Percentiles rank a stretch among this genome's conserved stretches.
phyloP scores from a whole-genome alignment of 2,797 vertebrate genomes.

The Sorex maritimensis region DNA sequence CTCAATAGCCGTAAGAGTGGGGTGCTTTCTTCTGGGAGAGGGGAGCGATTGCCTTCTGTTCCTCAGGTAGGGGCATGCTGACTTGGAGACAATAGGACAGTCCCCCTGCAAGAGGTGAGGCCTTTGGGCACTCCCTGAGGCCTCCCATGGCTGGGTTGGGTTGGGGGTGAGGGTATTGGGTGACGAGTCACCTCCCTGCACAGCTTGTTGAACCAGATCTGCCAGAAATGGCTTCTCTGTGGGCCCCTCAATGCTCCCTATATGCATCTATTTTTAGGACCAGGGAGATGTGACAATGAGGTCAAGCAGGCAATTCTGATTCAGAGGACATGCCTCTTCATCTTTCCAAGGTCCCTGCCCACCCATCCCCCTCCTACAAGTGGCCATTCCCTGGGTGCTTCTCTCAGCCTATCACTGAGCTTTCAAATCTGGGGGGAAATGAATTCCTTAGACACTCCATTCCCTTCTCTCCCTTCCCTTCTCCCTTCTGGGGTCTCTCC shows the following conservation, averaged over 20 bases:
- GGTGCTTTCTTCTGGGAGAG: background rate
- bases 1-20: background rate
- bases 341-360: background rate
- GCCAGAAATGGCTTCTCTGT: background rate
- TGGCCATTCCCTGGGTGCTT: background rate
- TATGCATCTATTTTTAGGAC: background rate
- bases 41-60: background rate
- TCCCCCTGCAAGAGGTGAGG: background rate
- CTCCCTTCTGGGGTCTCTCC: background rate
- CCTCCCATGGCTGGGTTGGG: too few species aligned
- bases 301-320: constrained; percentile 29
- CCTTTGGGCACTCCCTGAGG: background rate
- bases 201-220: background rate
- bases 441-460: background rate
- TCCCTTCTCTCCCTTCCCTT: background rate
- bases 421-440: background rate
- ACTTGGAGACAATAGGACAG: background rate
- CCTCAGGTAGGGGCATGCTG: background rate
- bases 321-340: background rate
- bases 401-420: background rate
- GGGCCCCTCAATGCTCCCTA: background rate
- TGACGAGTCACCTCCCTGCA: background rate
- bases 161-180: background rate
- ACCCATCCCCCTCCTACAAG: background rate
- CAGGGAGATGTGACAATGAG: background rate